Conservation (phyloP, 2,113 vertebrate species). For the Hucho hucho region DNA sequence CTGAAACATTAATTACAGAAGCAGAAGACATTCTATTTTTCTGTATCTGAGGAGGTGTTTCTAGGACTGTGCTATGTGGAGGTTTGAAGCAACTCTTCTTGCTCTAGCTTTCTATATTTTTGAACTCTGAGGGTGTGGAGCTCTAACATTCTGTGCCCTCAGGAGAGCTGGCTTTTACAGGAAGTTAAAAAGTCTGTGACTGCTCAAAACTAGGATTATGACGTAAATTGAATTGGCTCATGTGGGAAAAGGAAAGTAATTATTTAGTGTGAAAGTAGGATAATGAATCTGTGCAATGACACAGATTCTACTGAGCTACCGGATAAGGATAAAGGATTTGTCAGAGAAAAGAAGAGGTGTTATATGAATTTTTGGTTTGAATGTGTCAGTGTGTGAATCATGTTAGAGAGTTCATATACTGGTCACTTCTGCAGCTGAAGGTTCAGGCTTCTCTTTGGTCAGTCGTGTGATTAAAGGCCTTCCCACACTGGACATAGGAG, state of each 20-base stretch:
- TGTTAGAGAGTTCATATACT: neutral
- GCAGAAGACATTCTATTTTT: neutral
- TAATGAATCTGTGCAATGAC: slow-evolving; percentile 3
- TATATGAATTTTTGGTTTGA: neutral
- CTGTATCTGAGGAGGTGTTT: neutral
- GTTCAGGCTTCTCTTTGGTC: too few species aligned
- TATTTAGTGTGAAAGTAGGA: slow-evolving; percentile 16
- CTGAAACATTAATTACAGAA: neutral
- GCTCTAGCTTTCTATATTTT: neutral
- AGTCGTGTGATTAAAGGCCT: too few species aligned
- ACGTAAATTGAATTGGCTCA: neutral
- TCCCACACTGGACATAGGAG: too few species aligned
- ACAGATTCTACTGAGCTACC: neutral
- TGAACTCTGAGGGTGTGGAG: neutral
- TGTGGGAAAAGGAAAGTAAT: neutral
- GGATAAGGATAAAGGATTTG: neutral
- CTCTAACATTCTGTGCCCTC: neutral
- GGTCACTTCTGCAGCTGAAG: too few species aligned
- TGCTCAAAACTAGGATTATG: neutral
- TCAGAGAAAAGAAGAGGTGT: neutral
- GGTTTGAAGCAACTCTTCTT: neutral
- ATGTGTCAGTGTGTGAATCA: neutral
- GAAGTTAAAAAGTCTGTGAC: neutral
- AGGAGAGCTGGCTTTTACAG: neutral
- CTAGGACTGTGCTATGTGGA: neutral